Evolutionary conservation across 2,113 vertebrate species (phyloP), one percentile per base, ranked within the genome.

Genomic region (Theristicus caerulescens): DNA sequence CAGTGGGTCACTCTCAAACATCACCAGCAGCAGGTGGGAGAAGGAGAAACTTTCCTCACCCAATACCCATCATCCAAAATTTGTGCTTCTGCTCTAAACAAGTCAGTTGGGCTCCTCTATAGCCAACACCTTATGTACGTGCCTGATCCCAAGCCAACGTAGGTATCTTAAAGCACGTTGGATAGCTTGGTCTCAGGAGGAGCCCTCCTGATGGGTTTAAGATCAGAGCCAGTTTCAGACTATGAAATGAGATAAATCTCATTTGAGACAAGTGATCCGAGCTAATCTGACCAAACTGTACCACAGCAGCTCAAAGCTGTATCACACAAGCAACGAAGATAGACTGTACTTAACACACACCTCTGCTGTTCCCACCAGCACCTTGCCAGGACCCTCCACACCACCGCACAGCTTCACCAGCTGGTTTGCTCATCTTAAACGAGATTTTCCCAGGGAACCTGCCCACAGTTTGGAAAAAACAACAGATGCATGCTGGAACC

Each of bases 271-370:
- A 85, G 47, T 0, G 1, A 66, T 12, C 51, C 5, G 32, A 80
- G 52, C 51, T 54, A 14, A 52, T 47, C 22, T 1, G 1, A 42
- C 18, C 59, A 24, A 31, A 59, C 46, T 0, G 4, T 8, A 51
- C n/a, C 32, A 55, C 0, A 0, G 40, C 54, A 72, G 32, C 40
- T 67, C 55, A 36, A 0, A 0, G 57, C 11, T 47, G 5, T 1
- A 44, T 7, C 76, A 34, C 22, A 31, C 19, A 49, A 74, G 31
- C 44, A 34, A 10, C 1, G 2, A 70, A 59, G 27, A 16, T 0
- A 54, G 20, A 25, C 29, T n/a, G 17, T 11, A 20, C 14, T 44
- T 25, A 25, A 32, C 16, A 38, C 12, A 17, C 3, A 38, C 26
- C 17, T 71, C 59, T 52, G 65, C 34, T 2, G 1, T 31, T 77